A percentile compares a stretch with the other conserved stretches of the same genome.
Evolutionary conservation across 2,113 vertebrate genomes (phyloP).

Genomic region (Podarcis cretensis): DNA sequence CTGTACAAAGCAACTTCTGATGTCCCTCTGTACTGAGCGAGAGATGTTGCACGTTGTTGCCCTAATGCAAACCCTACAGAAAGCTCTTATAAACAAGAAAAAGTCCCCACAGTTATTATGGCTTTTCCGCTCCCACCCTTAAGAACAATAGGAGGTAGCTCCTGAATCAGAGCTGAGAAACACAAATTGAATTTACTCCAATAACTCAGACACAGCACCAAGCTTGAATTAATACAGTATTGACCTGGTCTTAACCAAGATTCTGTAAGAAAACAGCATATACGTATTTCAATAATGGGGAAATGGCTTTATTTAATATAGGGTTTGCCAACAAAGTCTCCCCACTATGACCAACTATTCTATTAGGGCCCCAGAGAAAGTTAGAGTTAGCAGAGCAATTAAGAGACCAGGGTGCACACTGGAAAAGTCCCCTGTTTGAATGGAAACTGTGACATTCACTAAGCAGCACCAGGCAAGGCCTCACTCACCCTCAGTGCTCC

Average conservation of each 20-base stretch:
- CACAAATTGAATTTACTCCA: constrained; percentile 59
- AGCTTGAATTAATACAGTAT: constrained; percentile 59
- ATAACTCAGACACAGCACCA: constrained; percentile 52
- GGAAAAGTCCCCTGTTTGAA: background rate
- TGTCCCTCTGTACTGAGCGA: no score
- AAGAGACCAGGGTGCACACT: background rate
- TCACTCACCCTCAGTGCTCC: no score
- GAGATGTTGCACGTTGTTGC: no score
- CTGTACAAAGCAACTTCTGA: no score
- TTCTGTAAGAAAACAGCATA: constrained; percentile 54
- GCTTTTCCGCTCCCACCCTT: background rate
- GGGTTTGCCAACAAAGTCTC: constrained; percentile 3
- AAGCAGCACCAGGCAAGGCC: background rate
- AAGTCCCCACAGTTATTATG: background rate
- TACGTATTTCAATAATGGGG: fast-evolving
- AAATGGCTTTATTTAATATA: constrained; percentile 35
- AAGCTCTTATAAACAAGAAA: background rate
- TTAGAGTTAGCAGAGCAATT: no score
- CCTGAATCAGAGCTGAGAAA: constrained; percentile 44
- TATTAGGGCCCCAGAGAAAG: background rate
- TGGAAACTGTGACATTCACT: background rate
- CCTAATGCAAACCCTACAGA: background rate
- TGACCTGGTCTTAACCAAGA: constrained; percentile 46
- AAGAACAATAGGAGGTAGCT: constrained; percentile 21
- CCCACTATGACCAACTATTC: constrained; percentile 5